Percentiles rank a stretch among this genome's conserved stretches.
Conservation (phyloP, 2,113 vertebrate species). For the Seriola rivoliana region DNA sequence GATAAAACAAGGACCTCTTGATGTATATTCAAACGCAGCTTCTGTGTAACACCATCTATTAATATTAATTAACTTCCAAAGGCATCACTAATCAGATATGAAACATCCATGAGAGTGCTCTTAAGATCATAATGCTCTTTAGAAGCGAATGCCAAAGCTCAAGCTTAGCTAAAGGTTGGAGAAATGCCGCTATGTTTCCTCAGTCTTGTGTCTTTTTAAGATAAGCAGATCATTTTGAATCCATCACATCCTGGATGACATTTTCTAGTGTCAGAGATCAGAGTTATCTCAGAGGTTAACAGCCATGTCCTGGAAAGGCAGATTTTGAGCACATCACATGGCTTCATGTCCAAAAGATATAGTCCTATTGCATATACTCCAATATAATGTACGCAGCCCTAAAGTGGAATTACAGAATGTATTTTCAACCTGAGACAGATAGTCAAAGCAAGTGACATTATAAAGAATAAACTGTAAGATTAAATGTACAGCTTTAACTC, state of each 20-base stretch:
- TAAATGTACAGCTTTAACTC: neutral
- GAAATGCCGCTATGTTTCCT: constrained; percentile 10
- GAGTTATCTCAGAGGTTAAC: constrained; percentile 30
- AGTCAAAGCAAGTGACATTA: neutral
- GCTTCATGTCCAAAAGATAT: neutral
- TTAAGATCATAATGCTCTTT: constrained; percentile 11
- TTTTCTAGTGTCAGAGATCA: constrained; percentile 36
- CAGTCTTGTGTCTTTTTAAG: constrained; percentile 7
- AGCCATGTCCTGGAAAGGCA: constrained; percentile 5
- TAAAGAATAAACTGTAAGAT: constrained; percentile 6
- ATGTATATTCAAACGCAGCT: constrained; percentile 46
- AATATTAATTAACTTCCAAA: constrained; percentile 34
- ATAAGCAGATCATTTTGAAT: constrained; percentile 49
- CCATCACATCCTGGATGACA: constrained; percentile 25
- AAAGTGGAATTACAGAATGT: constrained; percentile 20
- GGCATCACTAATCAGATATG: constrained; percentile 26
- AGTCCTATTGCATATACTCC: neutral
- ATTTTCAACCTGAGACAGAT: constrained; percentile 43
- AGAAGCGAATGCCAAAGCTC: constrained; percentile 16
- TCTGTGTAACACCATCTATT: constrained; percentile 30
- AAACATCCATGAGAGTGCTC: constrained; percentile 18
- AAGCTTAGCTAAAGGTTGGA: constrained; percentile 16
- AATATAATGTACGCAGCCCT: constrained; percentile 3
- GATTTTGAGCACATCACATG: constrained; percentile 16
- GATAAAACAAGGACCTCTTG: constrained; percentile 40